A percentile compares a stretch with the other conserved stretches of the same genome.
phyloP scores from a whole-genome alignment of 2,888 invertebrate genomes.

The Protodeltote pygarga region DNA sequence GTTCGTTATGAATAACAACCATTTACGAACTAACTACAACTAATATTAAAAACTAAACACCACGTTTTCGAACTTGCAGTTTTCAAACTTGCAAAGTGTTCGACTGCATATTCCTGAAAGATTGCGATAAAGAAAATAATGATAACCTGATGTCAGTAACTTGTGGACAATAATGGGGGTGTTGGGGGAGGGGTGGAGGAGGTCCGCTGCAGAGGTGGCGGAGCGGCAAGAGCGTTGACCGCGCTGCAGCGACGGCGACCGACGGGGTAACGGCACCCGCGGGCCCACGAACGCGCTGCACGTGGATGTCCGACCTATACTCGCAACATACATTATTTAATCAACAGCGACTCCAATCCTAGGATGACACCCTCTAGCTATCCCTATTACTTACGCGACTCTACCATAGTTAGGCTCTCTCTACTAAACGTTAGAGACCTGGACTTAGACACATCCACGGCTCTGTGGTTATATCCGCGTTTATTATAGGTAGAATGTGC shows the following conservation, averaged over 20 bases:
- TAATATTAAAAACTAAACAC: no score
- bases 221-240: constrained; percentile 82
- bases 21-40: no score
- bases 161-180: constrained; percentile 16
- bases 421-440: no score
- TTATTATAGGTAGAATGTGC: background rate
- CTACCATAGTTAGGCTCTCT: no score
- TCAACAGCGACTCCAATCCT: constrained; percentile 3
- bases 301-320: constrained; percentile 44
- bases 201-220: constrained; percentile 66
- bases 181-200: constrained; percentile 35
- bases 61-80: no score
- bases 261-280: constrained; percentile 72
- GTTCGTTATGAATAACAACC: no score
- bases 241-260: constrained; percentile 44
- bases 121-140: background rate
- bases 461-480: no score
- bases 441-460: no score
- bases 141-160: constrained; percentile 1
- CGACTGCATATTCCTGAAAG: no score
- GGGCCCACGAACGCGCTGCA: constrained; percentile 60
- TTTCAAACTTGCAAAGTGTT: no score
- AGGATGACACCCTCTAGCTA: background rate
- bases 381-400: background rate
- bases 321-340: constrained; percentile 30